phyloP scores from a whole-genome alignment of 1,140 invertebrate genomes.

The Ylistrum balloti region DNA sequence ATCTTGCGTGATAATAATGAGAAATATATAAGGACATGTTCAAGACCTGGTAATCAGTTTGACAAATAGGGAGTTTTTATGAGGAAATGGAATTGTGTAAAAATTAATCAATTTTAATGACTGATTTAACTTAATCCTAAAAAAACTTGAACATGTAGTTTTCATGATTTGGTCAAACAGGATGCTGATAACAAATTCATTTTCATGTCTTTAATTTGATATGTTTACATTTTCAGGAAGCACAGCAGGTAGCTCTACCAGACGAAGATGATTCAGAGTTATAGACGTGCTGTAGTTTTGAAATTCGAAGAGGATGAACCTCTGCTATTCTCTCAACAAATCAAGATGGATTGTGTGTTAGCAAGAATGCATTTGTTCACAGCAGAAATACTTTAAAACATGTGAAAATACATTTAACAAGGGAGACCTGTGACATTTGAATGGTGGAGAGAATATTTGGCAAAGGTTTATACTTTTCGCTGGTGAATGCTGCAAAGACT shows the following conservation, averaged over 20 bases:
- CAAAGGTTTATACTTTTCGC: constrained; percentile 2
- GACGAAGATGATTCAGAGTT: constrained; percentile 90
- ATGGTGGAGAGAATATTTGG: constrained; percentile 20
- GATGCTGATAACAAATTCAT: too few relatives aligned
- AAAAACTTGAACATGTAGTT: too few relatives aligned
- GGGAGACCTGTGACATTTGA: background rate
- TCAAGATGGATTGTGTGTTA: background rate
- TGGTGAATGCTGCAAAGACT: background rate
- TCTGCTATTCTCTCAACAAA: background rate
- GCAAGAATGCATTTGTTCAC: background rate
- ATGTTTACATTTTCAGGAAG: constrained; percentile 85
- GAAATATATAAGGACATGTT: too few relatives aligned
- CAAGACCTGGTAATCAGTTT: too few relatives aligned
- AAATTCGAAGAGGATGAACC: background rate
- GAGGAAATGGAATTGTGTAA: too few relatives aligned
- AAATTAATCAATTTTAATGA: too few relatives aligned
- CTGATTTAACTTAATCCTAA: too few relatives aligned
- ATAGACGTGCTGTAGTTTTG: constrained; percentile 83
- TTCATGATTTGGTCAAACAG: too few relatives aligned
- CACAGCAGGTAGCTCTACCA: constrained; percentile 95
- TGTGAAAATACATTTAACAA: background rate
- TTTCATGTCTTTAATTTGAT: background rate
- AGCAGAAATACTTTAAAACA: background rate
- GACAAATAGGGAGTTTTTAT: too few relatives aligned
- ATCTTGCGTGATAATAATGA: too few relatives aligned